Base-by-base conservation (phyloP, 2,888 invertebrate species). In the Crepidodera aurea region DNA sequence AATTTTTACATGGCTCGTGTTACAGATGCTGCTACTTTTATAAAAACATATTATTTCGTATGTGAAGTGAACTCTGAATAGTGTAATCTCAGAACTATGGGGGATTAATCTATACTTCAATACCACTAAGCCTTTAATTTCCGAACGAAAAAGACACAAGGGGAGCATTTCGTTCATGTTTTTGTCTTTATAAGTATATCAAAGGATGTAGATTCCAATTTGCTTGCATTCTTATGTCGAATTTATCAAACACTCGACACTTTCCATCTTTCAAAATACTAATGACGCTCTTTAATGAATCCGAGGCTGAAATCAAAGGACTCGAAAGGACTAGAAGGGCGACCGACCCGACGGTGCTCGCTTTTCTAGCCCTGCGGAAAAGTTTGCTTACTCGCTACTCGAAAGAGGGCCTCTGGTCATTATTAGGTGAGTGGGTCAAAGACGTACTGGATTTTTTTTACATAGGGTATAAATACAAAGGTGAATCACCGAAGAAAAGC, bases 201-300 rank as follows among this genome's bases (percentile, higher is more conserved):
- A 22, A n/a, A 22, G 12, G 6, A 8, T 1, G 1, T 22, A 12
- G 4, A 44, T 44, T 46, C 37, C 56, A 56, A 34, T 46, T 46
- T 46, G 34, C 34, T 34, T 10, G 25, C 32, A 56, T 56, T 56
- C 56, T 56, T 56, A 34, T 56, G 55, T 44, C 29, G 32, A 27
- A 44, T 55, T 55, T 44, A 55, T 55, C 32, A 54, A 40, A 55
- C 46, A 46, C 34, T 25, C 37, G n/a, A 22, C 55, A 55, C 42
- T 55, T 44, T 29, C 27, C 32, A 42, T 18, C 56, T 46, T 56
- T 19, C 46, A 46, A 46, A n/a, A 46, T 56, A 55, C 56, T 56
- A 46, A 56, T 37, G 46, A 56, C 16, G 12, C 56, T 46, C 44
- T 13, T 6, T 56, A 56, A 56, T 56, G 55, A 56, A 46, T 46